phyloP scores from a whole-genome alignment of 2,888 invertebrate species.

The Schizotus pectinicornis region DNA sequence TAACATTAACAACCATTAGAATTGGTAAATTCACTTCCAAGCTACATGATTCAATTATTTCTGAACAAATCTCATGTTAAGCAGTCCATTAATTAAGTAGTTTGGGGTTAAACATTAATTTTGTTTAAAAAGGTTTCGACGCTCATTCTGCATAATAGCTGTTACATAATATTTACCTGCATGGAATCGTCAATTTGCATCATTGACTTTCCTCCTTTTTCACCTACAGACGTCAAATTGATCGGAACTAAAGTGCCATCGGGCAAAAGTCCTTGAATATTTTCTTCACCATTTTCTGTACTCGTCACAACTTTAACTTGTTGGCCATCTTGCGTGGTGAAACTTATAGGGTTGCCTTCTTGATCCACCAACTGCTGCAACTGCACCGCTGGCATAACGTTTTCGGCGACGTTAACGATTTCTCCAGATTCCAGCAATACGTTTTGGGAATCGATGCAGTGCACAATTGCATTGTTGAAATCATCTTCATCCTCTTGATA shows the following conservation, averaged over 20 bases:
- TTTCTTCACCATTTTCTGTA: conserved; percentile 62
- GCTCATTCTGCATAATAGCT: neutral
- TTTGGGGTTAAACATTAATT: no score
- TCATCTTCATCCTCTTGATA: conserved; percentile 54
- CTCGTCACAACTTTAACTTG: conserved; percentile 67
- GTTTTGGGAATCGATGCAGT: conserved; percentile 21
- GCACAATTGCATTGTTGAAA: conserved; percentile 15
- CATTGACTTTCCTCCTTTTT: conserved; percentile 17
- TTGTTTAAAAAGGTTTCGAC: neutral
- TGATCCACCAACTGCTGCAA: conserved; percentile 68
- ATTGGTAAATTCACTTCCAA: no score
- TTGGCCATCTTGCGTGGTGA: conserved; percentile 73
- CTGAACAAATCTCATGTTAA: no score
- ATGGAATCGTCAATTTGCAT: conserved; percentile 15
- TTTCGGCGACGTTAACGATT: conserved; percentile 10
- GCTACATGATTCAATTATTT: no score
- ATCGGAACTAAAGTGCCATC: conserved; percentile 58
- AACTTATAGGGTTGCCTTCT: conserved; percentile 71
- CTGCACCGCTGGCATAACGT: conserved; percentile 30
- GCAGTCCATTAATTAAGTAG: no score
- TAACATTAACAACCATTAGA: no score
- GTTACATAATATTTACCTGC: conserved; percentile 5
- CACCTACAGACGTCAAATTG: conserved; percentile 44
- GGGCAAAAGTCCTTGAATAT: conserved; percentile 57
- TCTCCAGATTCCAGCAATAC: conserved; percentile 9